Base-by-base conservation (phyloP, 1,140 invertebrate genomes). In the Drosophila bifasciata region DNA sequence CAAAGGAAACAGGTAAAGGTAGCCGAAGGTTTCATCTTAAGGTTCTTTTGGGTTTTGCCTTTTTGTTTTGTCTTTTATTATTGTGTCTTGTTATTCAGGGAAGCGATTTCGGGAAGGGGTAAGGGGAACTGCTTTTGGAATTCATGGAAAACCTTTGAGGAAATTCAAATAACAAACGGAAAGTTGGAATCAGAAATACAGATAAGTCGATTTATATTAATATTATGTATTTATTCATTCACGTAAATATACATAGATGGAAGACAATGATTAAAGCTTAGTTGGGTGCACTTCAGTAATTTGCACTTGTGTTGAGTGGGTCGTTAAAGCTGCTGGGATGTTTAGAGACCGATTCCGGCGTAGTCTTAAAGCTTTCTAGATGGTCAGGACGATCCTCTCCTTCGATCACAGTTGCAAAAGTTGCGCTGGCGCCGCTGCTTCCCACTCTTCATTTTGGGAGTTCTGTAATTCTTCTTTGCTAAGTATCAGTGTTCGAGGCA, bases 1-100 rank as follows among this genome's bases (percentile, higher is more conserved):
- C 68, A 56, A 83, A 77, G 68, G 74, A 53, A 66, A 63, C 55
- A 81, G 69, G 69, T 79, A 78, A 63, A 71, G 67, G 73, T 61
- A 60, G 46, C n/a, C 36, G 15, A 67, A 63, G 53, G 46, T 64
- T 46, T 63, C 77, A 13, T 52, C 56, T 43, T 77, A 53, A 77
- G 80, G 63, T 83, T 73, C 62, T 83, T 46, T 52, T 67, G 70
- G 67, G 56, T 21, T 73, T 78, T 67, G 36, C 8, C 39, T 46
- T 77, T 58, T 46, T 41, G 21, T 49, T 53, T 19, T 13, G 55
- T 21, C n/a, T n/a, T 73, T 78, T 72, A 45, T 16, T 43, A 40
- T 76, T 58, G 51, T 36, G 28, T 43, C 5, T 19, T 9, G 40
- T 2, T 15, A 41, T 13, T 15, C 28, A 39, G 36, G 41, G 21